Conservation (phyloP, 2,113 vertebrate genomes). For the Gopherus flavomarginatus region DNA sequence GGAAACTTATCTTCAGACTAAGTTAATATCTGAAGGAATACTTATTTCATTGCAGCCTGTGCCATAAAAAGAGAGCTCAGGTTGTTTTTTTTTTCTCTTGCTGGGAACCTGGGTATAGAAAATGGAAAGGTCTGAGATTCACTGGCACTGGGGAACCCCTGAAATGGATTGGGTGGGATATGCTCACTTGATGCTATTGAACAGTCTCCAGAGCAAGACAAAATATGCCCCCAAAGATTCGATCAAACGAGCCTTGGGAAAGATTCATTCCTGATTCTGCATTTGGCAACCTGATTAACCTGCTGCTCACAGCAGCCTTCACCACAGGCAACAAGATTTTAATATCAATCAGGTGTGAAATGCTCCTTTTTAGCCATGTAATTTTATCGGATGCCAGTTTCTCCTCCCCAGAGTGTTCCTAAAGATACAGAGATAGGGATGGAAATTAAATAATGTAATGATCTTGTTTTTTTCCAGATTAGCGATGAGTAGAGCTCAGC, state of each 20-base stretch:
- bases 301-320: neutral
- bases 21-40: neutral
- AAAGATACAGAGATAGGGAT: neutral
- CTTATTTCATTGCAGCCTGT: neutral
- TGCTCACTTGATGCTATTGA: neutral
- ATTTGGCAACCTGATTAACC: neutral
- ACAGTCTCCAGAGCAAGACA: neutral
- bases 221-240: neutral
- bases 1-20: accelerated
- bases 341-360: neutral
- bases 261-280: neutral
- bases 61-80: neutral
- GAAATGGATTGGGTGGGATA: neutral
- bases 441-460: neutral
- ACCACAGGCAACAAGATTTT: neutral
- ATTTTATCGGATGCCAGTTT: neutral
- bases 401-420: neutral
- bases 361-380: neutral
- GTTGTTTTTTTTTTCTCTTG: neutral
- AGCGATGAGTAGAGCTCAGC: neutral
- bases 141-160: neutral
- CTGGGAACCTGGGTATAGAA: neutral
- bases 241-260: neutral
- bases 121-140: neutral
- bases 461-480: neutral